phyloP scores from a whole-genome alignment of 1,140 invertebrate genomes.

The Sminthurides bifidus region DNA sequence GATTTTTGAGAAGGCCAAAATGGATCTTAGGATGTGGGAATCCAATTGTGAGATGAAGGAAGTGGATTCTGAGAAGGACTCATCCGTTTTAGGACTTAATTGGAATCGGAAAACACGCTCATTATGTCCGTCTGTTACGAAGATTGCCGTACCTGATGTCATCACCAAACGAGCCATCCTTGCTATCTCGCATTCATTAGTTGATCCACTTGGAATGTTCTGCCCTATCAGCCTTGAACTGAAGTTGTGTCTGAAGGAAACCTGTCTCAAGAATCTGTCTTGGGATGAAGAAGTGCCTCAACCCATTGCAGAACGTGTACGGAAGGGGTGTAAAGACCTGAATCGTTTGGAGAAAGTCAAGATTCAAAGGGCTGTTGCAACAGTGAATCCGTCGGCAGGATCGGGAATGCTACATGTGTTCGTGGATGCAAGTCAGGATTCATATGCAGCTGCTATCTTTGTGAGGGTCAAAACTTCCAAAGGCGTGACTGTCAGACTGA shows the following conservation, averaged over 20 bases:
- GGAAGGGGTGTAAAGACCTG: conserved; percentile 1
- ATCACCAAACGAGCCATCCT: conserved; percentile 18
- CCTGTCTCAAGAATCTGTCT: conserved; percentile 3
- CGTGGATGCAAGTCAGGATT: conserved; percentile 20
- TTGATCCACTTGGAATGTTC: conserved; percentile 23
- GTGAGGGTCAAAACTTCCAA: conserved; percentile 3
- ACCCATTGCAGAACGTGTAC: not conserved
- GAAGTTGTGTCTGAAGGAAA: conserved; percentile 21
- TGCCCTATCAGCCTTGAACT: conserved; percentile 11
- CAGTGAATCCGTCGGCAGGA: not conserved
- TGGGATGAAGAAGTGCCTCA: conserved; percentile 21
- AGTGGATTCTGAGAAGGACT: not conserved
- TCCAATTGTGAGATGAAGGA: not conserved
- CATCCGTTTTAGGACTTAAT: not conserved
- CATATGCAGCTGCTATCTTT: conserved; percentile 20
- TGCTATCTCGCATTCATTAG: conserved; percentile 9
- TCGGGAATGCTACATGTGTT: conserved; percentile 22
- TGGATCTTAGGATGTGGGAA: not conserved
- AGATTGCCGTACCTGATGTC: not conserved
- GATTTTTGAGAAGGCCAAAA: not conserved
- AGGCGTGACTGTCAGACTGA: not conserved
- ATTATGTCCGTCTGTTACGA: not conserved
- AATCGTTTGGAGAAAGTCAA: conserved; percentile 2
- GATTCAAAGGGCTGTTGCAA: not conserved
- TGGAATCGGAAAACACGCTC: not conserved